phyloP scores from a whole-genome alignment of 2,113 vertebrate species.

The Leiothrix lutea region DNA sequence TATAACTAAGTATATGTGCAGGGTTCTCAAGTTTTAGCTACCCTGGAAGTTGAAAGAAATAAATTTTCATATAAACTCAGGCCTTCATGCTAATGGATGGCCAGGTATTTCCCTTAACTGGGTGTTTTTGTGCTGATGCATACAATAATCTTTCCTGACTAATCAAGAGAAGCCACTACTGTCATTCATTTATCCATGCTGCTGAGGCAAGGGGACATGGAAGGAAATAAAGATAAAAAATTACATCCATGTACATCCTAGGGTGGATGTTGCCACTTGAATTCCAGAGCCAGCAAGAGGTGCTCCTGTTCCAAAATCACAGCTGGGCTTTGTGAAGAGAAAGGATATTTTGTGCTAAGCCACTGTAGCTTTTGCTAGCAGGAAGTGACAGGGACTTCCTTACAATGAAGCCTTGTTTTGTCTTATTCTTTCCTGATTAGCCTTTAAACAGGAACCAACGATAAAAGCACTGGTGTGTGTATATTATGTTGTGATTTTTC shows the following conservation, averaged over 20 bases:
- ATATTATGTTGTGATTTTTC: background rate
- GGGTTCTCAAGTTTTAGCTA: constrained; percentile 9
- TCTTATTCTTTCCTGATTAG: constrained; percentile 10
- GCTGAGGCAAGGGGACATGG: background rate
- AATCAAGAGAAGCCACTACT: constrained; percentile 38
- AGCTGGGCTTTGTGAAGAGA: constrained; percentile 21
- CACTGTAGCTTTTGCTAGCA: background rate
- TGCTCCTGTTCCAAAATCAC: background rate
- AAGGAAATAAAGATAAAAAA: constrained; percentile 1
- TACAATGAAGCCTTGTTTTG: constrained; percentile 15
- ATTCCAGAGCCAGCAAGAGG: constrained; percentile 2
- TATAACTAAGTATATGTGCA: background rate
- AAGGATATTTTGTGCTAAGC: constrained; percentile 14
- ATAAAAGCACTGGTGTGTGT: background rate
- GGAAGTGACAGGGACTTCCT: constrained; percentile 22
- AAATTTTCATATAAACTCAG: constrained; percentile 38
- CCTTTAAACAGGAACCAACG: background rate
- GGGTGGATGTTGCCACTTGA: background rate
- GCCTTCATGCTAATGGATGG: constrained; percentile 27
- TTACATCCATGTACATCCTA: accelerated
- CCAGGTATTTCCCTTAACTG: background rate
- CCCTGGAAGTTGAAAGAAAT: constrained; percentile 42
- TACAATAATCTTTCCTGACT: background rate
- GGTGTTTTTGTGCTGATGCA: background rate
- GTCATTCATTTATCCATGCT: background rate